Evolutionary conservation across 2,888 invertebrate species (phyloP).

Genomic region (Plebejus anna): DNA sequence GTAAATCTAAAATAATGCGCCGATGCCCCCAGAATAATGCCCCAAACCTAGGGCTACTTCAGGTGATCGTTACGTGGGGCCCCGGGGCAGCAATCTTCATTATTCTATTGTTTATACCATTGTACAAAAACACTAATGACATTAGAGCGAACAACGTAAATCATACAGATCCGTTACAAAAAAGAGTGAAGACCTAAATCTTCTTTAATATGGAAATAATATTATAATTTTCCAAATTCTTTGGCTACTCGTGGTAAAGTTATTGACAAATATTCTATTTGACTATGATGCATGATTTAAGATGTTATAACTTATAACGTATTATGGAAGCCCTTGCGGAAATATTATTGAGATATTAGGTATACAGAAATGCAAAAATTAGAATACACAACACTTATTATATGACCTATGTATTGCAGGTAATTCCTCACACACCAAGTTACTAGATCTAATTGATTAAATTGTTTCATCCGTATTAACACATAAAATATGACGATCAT

Average conservation of each 20-base stretch:
- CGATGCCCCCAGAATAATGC: conserved; percentile 52
- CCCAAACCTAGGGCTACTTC: conserved; percentile 67
- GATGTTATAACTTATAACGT: too few relatives aligned
- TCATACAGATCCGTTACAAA: conserved; percentile 7
- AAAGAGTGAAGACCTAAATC: background rate
- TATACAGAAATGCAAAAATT: too few relatives aligned
- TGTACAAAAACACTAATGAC: conserved; percentile 29
- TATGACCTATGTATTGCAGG: too few relatives aligned
- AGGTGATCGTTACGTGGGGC: conserved; percentile 71
- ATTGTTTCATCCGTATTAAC: background rate
- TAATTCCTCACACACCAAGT: too few relatives aligned
- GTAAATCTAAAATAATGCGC: conserved; percentile 60
- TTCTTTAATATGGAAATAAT: background rate
- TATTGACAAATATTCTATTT: too few relatives aligned
- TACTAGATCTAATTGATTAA: background rate
- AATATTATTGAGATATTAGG: too few relatives aligned
- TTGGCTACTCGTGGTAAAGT: too few relatives aligned
- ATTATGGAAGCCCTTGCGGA: too few relatives aligned
- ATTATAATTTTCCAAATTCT: background rate
- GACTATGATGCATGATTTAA: too few relatives aligned
- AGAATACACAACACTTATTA: too few relatives aligned
- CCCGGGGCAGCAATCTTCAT: conserved; percentile 70
- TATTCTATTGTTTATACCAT: conserved; percentile 46
- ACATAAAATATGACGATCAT: conserved; percentile 8
- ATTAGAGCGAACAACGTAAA: conserved; percentile 26